Conservation (phyloP, 2,113 vertebrate species). For the Strigops habroptila region DNA sequence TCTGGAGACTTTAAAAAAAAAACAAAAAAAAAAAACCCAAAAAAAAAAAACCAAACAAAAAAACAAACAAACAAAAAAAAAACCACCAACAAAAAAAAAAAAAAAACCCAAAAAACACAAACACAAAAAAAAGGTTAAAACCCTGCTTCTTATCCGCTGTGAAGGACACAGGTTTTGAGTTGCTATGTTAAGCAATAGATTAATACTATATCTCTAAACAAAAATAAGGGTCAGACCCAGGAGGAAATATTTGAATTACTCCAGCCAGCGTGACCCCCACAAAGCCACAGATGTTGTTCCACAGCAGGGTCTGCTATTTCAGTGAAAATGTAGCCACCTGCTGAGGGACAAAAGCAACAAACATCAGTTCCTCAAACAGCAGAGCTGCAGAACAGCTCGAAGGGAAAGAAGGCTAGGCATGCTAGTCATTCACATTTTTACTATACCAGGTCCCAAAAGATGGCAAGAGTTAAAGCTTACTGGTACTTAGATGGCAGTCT, state of each 20-base stretch:
- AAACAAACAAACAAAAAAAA: neutral
- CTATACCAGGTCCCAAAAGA: neutral
- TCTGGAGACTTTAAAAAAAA: neutral
- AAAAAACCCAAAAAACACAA: neutral
- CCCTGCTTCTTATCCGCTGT: neutral
- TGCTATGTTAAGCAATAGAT: neutral
- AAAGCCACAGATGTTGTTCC: conserved; percentile 38
- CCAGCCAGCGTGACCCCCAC: neutral
- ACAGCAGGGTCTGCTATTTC: conserved; percentile 39
- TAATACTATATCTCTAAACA: neutral
- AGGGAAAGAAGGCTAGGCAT: neutral
- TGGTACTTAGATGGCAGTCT: neutral
- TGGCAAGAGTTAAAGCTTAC: neutral
- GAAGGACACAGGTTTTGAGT: neutral
- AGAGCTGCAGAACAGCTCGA: neutral
- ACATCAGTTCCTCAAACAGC: conserved; percentile 5
- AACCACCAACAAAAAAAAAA: neutral
- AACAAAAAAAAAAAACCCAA: neutral
- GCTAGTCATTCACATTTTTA: neutral
- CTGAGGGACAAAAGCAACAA: conserved; percentile 51
- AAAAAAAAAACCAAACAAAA: neutral
- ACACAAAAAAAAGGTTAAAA: neutral
- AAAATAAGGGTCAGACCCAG: neutral
- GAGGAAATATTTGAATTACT: conserved; percentile 18
- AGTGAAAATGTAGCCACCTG: conserved; percentile 39